phyloP scores from a whole-genome alignment of 2,888 invertebrate genomes.

The Timandra comae region DNA sequence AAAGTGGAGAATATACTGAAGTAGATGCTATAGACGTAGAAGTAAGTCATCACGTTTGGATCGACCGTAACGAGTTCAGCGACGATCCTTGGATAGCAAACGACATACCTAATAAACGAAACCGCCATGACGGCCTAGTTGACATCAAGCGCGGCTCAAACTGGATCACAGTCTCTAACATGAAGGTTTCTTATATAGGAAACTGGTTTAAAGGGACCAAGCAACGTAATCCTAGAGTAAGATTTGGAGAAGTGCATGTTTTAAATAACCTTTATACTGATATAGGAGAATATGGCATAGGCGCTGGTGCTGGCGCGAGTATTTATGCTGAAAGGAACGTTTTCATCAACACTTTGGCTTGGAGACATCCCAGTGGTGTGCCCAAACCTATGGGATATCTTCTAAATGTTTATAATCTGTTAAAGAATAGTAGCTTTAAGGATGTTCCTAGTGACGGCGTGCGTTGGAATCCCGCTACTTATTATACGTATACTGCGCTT shows the following conservation, averaged over 20 bases:
- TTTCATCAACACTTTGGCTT: conserved; percentile 11
- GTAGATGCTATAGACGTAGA: conserved; percentile 10
- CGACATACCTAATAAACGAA: conserved; percentile 5
- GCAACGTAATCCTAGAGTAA: conserved; percentile 16
- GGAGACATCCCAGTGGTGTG: conserved; percentile 9
- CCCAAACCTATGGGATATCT: conserved; percentile 11
- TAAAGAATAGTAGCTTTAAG: conserved; percentile 6
- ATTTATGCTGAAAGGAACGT: conserved; percentile 16
- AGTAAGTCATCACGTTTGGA: conserved; percentile 8
- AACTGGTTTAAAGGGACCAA: conserved; percentile 16
- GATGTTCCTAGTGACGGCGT: conserved; percentile 5
- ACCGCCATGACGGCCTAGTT: conserved; percentile 17
- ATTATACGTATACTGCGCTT: conserved; percentile 6
- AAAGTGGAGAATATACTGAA: conserved; percentile 10
- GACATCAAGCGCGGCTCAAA: conserved; percentile 16
- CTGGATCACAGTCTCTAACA: conserved; percentile 17
- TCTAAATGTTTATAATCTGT: conserved; percentile 1
- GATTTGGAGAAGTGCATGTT: conserved; percentile 14
- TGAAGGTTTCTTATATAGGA: conserved; percentile 6
- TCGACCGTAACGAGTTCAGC: conserved; percentile 17
- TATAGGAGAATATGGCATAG: conserved; percentile 12
- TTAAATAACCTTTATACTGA: conserved; percentile 18
- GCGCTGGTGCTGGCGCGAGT: conserved; percentile 12
- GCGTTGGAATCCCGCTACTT: conserved; percentile 7
- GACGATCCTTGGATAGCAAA: conserved; percentile 16